Base-by-base conservation (phyloP, 2,113 vertebrate genomes). In the Xenopus laevis region DNA sequence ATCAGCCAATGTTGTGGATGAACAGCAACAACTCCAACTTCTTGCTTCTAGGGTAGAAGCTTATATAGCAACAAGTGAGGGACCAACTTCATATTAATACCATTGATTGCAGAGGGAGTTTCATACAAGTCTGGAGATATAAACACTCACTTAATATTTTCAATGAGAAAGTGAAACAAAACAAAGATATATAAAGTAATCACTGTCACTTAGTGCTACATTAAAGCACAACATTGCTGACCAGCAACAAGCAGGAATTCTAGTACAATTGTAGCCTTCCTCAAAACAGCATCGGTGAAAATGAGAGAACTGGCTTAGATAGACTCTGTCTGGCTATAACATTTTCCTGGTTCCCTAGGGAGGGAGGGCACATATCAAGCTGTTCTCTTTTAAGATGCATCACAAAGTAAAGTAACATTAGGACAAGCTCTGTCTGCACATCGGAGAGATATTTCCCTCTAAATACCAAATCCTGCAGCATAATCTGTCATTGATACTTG, bases 321-420 rank as follows among this genome's bases (percentile, higher is more conserved):
- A 47, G 67, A 60, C 55, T 33, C 27, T 70, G 65, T 44, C 74
- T 70, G 74, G 59, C 74, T 59, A 55, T 76, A 66, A 76, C 74
- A 76, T 76, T 76, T 55, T 70, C 40, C 20, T 45, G 44, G 63
- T 70, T 47, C 74, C 74, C 62, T 57, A 27, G 74, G 60, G 67
- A 69, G 50, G 68, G 40, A 40, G 45, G 66, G 66, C 47, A 70
- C 59, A 64, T 55, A 60, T 55, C 50, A 52, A 76, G 60, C 74
- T 70, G 59, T 69, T 74, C 66, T 76, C 74, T 67, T 70, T 76
- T 76, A 76, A 76, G 66, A 76, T 76, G 66, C 74, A 76, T 69
- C 74, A 69, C 74, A 76, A 76, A 76, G 74, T 76, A 70, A 66
- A 76, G 66, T 76, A 66, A 76, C 74, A 76, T 76, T 76, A 69